phyloP scores from a whole-genome alignment of 2,797 vertebrate genomes.

The Eremophila alpestris region DNA sequence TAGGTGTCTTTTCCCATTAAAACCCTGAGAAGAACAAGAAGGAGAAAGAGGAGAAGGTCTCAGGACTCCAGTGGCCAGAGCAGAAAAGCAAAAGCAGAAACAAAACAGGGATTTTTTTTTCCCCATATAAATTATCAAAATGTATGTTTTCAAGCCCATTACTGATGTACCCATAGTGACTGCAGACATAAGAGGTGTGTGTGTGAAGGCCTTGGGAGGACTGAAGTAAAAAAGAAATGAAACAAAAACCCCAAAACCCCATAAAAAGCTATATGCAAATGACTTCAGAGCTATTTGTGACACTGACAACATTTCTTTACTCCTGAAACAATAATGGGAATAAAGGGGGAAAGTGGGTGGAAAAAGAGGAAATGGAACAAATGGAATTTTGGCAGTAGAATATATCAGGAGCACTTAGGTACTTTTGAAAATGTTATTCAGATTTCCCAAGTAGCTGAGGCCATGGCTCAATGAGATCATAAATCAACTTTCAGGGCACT shows the following conservation, averaged over 20 bases:
- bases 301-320: constrained; percentile 1
- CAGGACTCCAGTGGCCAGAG: background rate
- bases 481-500: constrained; percentile 30
- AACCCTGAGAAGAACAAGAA: background rate
- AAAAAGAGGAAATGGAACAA: constrained; percentile 28
- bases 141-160: accelerated
- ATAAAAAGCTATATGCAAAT: background rate
- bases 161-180: background rate
- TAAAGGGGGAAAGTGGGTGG: background rate
- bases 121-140: background rate
- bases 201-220: background rate
- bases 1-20: background rate
- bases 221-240: background rate
- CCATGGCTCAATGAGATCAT: background rate
- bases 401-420: constrained; percentile 19
- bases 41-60: background rate
- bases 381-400: constrained; percentile 34
- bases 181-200: background rate
- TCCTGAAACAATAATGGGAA: constrained; percentile 14
- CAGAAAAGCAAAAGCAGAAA: background rate
- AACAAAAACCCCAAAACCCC: accelerated
- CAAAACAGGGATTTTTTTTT: background rate
- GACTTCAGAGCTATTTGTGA: background rate
- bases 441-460: background rate
- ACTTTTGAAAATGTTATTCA: constrained; percentile 4